Evolutionary conservation across 2,888 invertebrate genomes (phyloP).

Genomic region (Papilio protenor): DNA sequence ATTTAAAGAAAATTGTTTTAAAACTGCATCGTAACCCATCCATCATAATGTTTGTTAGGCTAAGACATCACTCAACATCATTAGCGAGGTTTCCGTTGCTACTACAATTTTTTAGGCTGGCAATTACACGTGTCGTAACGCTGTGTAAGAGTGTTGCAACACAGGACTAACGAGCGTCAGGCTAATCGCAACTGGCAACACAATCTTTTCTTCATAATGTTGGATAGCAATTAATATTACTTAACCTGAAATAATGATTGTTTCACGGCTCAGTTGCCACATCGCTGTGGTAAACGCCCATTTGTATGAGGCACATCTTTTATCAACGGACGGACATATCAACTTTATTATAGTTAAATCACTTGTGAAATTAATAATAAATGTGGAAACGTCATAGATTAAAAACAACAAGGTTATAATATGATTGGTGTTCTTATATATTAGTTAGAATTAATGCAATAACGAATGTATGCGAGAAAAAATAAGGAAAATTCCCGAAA

Average conservation of each 20-base stretch:
- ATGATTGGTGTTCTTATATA: neutral
- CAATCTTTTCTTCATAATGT: conserved; percentile 71
- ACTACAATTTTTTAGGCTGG: conserved; percentile 55
- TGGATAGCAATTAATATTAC: conserved; percentile 77
- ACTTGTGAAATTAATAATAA: conserved; percentile 4
- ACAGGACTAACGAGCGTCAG: conserved; percentile 61
- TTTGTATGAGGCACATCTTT: conserved; percentile 48
- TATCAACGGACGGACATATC: conserved; percentile 50
- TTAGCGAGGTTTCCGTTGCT: conserved; percentile 47
- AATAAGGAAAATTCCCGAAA: neutral
- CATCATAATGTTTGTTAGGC: conserved; percentile 40
- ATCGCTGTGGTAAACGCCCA: conserved; percentile 49
- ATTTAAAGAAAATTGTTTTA: neutral
- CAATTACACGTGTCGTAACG: conserved; percentile 71
- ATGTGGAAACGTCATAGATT: neutral
- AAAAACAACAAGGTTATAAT: neutral
- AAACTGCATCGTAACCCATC: conserved; percentile 23
- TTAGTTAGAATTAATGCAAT: neutral
- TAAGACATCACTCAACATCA: conserved; percentile 45
- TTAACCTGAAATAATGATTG: conserved; percentile 72
- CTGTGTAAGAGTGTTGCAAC: conserved; percentile 56
- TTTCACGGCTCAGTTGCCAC: conserved; percentile 67
- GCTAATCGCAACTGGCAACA: conserved; percentile 67
- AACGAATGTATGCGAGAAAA: neutral
- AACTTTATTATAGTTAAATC: conserved; percentile 42